Conservation (phyloP, 2,797 vertebrate species). For the Galago senegalensis region DNA sequence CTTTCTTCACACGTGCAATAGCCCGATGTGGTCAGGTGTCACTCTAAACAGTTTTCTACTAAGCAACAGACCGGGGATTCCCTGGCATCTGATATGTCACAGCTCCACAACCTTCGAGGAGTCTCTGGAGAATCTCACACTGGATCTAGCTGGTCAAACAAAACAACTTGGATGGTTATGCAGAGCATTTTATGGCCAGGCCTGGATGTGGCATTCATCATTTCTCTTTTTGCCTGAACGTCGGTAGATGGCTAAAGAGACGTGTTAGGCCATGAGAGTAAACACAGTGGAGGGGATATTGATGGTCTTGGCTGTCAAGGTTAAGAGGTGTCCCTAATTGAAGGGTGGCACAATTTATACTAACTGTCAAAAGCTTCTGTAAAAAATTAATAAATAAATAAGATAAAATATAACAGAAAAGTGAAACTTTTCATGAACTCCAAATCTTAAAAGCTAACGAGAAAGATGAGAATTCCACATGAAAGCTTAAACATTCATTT, state of each 20-base stretch:
- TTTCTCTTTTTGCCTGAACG: neutral
- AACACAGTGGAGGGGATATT: neutral
- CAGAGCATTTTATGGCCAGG: neutral
- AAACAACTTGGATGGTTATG: neutral
- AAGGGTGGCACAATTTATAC: neutral
- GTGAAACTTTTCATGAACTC: neutral
- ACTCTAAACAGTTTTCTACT: neutral
- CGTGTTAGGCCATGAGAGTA: neutral
- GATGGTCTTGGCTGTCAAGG: neutral
- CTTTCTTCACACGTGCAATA: neutral
- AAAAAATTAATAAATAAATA: neutral
- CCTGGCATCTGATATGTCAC: neutral
- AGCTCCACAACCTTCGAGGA: neutral
- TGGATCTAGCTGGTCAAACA: neutral
- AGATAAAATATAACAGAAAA: neutral
- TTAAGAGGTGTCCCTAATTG: neutral
- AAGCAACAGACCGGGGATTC: neutral
- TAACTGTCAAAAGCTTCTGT: slow-evolving; percentile 1
- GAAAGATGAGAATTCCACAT: neutral
- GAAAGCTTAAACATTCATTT: neutral
- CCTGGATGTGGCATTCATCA: neutral
- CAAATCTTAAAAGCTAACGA: neutral
- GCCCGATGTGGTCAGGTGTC: neutral
- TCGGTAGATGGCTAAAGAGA: neutral
- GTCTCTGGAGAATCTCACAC: neutral